Base-by-base conservation (phyloP, 2,888 invertebrate species). In the Zygogramma bicolorata region DNA sequence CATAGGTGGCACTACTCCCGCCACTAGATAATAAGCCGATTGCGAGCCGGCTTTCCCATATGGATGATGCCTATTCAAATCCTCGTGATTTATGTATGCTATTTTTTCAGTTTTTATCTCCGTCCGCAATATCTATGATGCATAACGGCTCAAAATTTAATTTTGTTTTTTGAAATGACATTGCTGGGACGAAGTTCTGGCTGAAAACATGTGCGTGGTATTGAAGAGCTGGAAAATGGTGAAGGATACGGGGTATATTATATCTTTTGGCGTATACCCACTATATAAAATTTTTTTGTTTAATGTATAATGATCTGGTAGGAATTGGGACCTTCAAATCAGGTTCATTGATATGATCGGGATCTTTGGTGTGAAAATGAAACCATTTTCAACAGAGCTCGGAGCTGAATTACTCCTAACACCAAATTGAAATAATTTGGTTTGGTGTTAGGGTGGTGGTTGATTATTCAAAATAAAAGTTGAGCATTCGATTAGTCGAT, bases 1-100 rank as follows among this genome's bases (percentile, higher is more conserved):
- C 77, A 80, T 81, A 85, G 85, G 83, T 80, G 85, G 85, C 84
- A 78, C 71, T 69, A 74, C 70, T 5, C 31, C 8, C 34, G 73
- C 13, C 42, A 20, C 49, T 63, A 63, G 63, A 63, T 63, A 18
- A 63, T 46, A 63, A 63, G 63, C 49, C 46, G 42, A 34, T 49
- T n/a, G 22, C 29, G 46, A 29, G 42, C 49, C 25, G 27, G 46
- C 18, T 31, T 31, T 20, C 27, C 49, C 49, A 63, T 63, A 63
- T 63, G 63, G 63, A 63, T 46, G 53, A 65, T 66, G 74, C 53
- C 68, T 65, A 68, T 70, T 68, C 74, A 68, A 65, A 71, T 70
- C 65, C 65, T 66, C 29, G 71, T 74, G 74, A 74, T 74, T 74
- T 74, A 74, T 74, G 74, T 62, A 40, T 31, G 70, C 69, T 49